phyloP scores from a whole-genome alignment of 2,113 vertebrate genomes.

The Ornithorhynchus anatinus region DNA sequence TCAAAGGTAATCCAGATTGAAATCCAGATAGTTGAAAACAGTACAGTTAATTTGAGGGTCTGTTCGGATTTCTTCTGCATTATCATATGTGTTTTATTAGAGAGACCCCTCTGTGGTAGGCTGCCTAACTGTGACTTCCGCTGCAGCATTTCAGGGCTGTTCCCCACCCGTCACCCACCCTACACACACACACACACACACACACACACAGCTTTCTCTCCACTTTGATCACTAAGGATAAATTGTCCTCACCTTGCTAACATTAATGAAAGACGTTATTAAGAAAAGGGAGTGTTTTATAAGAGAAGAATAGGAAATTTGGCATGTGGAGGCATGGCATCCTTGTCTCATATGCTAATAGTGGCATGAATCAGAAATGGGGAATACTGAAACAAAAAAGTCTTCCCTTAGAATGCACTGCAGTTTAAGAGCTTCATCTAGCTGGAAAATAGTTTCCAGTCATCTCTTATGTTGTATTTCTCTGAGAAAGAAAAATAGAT shows the following conservation, averaged over 20 bases:
- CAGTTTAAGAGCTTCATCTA: not conserved
- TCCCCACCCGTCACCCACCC: not conserved
- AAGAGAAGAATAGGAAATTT: not conserved
- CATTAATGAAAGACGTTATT: not conserved
- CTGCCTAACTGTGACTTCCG: not conserved
- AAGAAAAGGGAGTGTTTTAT: constrained; percentile 6
- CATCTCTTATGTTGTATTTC: constrained; percentile 40
- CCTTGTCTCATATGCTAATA: not conserved
- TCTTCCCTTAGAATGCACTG: not conserved
- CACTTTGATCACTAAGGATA: constrained; percentile 6
- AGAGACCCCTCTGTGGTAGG: not conserved
- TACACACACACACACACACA: not conserved
- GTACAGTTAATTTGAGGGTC: not conserved
- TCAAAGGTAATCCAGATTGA: not conserved
- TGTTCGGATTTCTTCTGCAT: not conserved
- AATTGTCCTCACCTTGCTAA: constrained; percentile 11
- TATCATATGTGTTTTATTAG: not conserved
- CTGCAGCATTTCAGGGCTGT: not conserved
- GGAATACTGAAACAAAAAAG: not conserved
- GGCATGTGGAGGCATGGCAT: not conserved
- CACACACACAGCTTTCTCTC: not conserved
- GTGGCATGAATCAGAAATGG: constrained; percentile 1
- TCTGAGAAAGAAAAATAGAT: constrained; percentile 71
- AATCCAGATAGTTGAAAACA: not conserved
- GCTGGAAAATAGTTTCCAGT: constrained; percentile 14